Evolutionary conservation across 2,888 invertebrate genomes (phyloP), one percentile per base, ranked within the genome.

Genomic region (Synanthedon tipuliformis): DNA sequence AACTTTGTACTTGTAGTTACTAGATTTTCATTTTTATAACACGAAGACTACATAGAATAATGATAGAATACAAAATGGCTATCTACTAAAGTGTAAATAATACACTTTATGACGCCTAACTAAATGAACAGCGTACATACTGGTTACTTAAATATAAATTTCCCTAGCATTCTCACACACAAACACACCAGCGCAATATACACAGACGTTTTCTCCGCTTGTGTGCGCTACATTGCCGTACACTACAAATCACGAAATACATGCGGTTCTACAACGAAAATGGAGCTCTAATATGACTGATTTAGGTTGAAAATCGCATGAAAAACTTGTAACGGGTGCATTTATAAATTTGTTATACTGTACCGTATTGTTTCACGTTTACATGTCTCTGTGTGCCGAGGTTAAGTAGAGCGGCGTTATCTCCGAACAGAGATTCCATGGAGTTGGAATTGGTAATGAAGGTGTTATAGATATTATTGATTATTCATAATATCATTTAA

Each of bases 351-450:
- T 78, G 85, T 78, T 68, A 75, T 73, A 71, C 78, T 82, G 78
- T 85, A 85, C 85, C 85, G 86, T 87, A 87, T 87, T 87, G 86
- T 87, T 86, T 83, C 84, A 83, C 81, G 84, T 84, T 85, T 82
- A 84, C 81, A 80, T 79, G 78, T 77, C 76, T 83, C 78, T 84
- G 84, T 86, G 85, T 84, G 82, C 73, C 75, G 82, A 83, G 83
- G 87, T 86, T 86, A 87, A 87, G 87, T 86, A 85, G 87, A 86
- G 87, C 87, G 85, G 84, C 69, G 81, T 86, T 85, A 85, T 85
- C 85, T 85, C 73, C 57, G 85, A 78, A 87, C 82, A 86, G 78
- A 78, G 78, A 78, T 81, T 78, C 81, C 71, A 71, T 85, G 66
- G 87, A 86, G 86, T 70, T 75, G 61, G 68, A 73, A 73, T 79